phyloP scores from a whole-genome alignment of 2,888 invertebrate genomes.

The Dynastes tityus region DNA sequence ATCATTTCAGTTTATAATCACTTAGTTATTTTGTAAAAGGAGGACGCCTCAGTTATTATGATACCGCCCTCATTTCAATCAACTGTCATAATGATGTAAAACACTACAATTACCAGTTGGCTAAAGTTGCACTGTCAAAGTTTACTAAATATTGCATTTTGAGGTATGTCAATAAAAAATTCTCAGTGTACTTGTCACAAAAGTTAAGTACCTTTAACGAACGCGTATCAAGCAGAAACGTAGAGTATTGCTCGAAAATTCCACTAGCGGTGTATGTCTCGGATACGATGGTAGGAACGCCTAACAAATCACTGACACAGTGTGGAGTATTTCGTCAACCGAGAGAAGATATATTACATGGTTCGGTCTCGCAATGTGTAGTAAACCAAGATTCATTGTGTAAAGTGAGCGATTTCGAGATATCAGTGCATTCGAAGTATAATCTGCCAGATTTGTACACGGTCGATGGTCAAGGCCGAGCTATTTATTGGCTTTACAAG shows the following conservation, averaged over 20 bases:
- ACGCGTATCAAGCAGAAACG: conserved; percentile 11
- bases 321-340: conserved; percentile 52
- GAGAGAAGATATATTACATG: conserved; percentile 48
- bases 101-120: background rate
- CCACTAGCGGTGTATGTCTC: background rate
- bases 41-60: no score
- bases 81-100: background rate
- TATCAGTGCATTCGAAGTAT: conserved; percentile 47
- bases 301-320: background rate
- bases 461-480: conserved; percentile 47
- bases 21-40: no score
- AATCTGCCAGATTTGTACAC: conserved; percentile 47
- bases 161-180: conserved; percentile 22
- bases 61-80: background rate
- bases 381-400: conserved; percentile 53
- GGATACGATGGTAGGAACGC: conserved; percentile 22
- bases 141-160: background rate
- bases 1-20: no score
- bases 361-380: conserved; percentile 50
- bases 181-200: conserved; percentile 15
- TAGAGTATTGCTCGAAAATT: background rate
- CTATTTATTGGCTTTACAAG: conserved; percentile 54
- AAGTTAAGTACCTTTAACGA: conserved; percentile 3
- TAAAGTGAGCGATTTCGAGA: conserved; percentile 55
- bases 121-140: background rate